Conservation (phyloP, 1,140 invertebrate genomes). For the Cyrtorhinus lividipennis region DNA sequence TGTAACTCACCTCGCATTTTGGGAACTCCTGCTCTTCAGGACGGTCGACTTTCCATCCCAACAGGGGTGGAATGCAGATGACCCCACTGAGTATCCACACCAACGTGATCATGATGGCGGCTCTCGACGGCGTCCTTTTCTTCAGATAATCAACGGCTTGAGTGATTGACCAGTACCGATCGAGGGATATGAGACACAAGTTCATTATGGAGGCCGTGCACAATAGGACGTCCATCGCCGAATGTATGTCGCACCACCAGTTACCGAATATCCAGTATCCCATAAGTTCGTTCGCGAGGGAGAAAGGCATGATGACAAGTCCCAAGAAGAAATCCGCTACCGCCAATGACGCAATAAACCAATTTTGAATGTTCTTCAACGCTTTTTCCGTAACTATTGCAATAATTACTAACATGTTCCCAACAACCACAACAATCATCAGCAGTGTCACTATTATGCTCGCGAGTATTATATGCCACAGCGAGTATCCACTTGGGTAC, state of each 20-base stretch:
- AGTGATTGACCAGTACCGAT: slow-evolving; percentile 95
- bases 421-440: slow-evolving; percentile 94
- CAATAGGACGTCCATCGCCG: slow-evolving; percentile 88
- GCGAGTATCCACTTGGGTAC: slow-evolving; percentile 75
- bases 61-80: slow-evolving; percentile 88
- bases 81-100: slow-evolving; percentile 90
- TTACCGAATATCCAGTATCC: slow-evolving; percentile 93
- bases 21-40: slow-evolving; percentile 56
- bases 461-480: slow-evolving; percentile 71
- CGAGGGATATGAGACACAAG: slow-evolving; percentile 86
- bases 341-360: slow-evolving; percentile 93
- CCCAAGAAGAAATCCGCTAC: slow-evolving; percentile 92
- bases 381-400: slow-evolving; percentile 91
- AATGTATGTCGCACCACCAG: slow-evolving; percentile 88
- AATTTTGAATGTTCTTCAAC: slow-evolving; percentile 92
- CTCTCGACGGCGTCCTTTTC: slow-evolving; percentile 78
- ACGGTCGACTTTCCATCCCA: slow-evolving; percentile 83
- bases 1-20: slow-evolving; percentile 69
- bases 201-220: slow-evolving; percentile 96
- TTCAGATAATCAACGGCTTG: slow-evolving; percentile 91
- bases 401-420: slow-evolving; percentile 94
- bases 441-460: slow-evolving; percentile 80
- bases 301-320: slow-evolving; percentile 93
- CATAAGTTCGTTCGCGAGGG: slow-evolving; percentile 90
- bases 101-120: slow-evolving; percentile 81